These are phyloP conservation scores for Zhuqinia jingwanae DNA, from an alignment of 2,888 invertebrate species.

Conservation along the genomic window DNA sequence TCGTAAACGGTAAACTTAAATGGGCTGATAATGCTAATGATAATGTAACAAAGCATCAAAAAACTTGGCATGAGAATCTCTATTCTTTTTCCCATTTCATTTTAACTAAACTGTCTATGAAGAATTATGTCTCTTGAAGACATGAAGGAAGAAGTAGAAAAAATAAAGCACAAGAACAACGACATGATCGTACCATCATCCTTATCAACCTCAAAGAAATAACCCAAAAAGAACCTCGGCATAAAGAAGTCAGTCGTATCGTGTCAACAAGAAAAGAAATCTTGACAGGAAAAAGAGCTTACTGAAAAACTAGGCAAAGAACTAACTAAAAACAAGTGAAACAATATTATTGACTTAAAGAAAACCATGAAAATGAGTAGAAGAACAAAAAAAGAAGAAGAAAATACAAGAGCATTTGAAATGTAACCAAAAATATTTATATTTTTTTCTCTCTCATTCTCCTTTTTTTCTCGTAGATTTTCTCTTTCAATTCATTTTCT, in stretches of 20 bases:
- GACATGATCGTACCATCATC: conserved; percentile 30
- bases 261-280: conserved; percentile 62
- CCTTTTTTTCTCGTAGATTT: background rate
- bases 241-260: conserved; percentile 53
- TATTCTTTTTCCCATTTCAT: conserved; percentile 36
- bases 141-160: no score
- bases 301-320: conserved; percentile 31
- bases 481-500: conserved; percentile 23
- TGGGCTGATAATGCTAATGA: conserved; percentile 69
- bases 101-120: conserved; percentile 53
- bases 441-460: conserved; percentile 51
- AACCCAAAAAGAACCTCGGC: conserved; percentile 49
- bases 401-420: conserved; percentile 12
- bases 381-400: background rate
- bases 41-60: conserved; percentile 66
- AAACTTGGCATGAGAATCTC: conserved; percentile 64
- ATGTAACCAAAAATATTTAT: conserved; percentile 33
- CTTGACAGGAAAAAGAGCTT: conserved; percentile 61
- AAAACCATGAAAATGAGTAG: conserved; percentile 62
- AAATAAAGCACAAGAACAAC: conserved; percentile 1
- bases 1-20: conserved; percentile 33
- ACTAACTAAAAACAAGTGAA: conserved; percentile 8
- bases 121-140: conserved; percentile 35
- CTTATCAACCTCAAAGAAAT: conserved; percentile 46
- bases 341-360: conserved; percentile 31